Percentiles rank a stretch among this genome's conserved stretches.
Conservation (phyloP, 1,140 invertebrate species). For the Neuroterus valhalla region DNA sequence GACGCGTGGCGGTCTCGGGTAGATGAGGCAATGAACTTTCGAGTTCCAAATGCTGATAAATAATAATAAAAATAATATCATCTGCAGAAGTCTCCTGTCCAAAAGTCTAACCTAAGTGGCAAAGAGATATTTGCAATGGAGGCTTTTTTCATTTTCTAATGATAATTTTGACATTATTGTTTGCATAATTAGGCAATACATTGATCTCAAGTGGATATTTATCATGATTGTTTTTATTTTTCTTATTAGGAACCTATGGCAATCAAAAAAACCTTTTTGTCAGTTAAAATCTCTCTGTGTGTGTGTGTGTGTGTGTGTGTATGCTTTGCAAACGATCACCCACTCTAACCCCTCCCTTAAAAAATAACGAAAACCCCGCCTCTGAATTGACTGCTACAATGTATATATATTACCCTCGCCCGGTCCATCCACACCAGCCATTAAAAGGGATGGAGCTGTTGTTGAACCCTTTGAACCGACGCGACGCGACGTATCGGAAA, state of each 20-base stretch:
- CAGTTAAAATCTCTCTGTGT: background rate
- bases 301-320: background rate
- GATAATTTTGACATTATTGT: too few relatives aligned
- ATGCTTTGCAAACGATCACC: slow-evolving; percentile 10
- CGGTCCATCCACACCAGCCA: background rate
- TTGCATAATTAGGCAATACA: too few relatives aligned
- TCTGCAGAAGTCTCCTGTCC: too few relatives aligned
- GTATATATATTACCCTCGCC: background rate
- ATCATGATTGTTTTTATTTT: background rate
- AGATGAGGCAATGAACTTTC: too few relatives aligned
- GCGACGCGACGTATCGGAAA: background rate
- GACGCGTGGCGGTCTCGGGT: too few relatives aligned
- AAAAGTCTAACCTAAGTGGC: too few relatives aligned
- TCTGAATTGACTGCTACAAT: background rate
- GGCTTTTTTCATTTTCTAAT: too few relatives aligned
- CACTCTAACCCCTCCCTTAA: background rate
- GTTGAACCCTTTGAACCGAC: slow-evolving; percentile 19
- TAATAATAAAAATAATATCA: too few relatives aligned
- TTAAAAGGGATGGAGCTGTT: slow-evolving; percentile 11
- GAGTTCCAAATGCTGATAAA: too few relatives aligned
- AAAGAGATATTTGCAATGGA: too few relatives aligned
- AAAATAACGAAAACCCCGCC: slow-evolving; percentile 16
- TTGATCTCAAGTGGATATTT: too few relatives aligned
- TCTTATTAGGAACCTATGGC: background rate
- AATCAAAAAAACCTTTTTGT: background rate